These are phyloP conservation scores for Synergus gifuensis DNA, from an alignment of 2,888 invertebrate species.

Conservation along the genomic window DNA sequence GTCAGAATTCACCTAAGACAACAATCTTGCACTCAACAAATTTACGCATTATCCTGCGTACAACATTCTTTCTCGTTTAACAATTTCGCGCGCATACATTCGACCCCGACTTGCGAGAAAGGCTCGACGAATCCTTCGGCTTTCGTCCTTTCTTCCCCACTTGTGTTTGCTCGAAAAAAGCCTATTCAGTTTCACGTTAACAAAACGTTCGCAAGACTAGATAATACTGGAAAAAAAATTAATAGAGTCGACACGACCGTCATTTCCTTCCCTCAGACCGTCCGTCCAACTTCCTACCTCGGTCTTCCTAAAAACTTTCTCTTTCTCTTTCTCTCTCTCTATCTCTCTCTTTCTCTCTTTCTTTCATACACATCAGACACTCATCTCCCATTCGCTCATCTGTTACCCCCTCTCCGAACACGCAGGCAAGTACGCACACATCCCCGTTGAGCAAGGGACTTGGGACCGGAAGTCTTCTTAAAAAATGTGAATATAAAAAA, in stretches of 20 bases:
- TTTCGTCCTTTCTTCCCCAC: conserved; percentile 44
- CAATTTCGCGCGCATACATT: conserved; percentile 32
- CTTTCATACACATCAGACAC: conserved; percentile 30
- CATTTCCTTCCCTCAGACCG: conserved; percentile 48
- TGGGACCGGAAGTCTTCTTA: not conserved
- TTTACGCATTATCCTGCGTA: conserved; percentile 9
- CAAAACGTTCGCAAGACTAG: conserved; percentile 74
- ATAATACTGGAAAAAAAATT: conserved; percentile 77
- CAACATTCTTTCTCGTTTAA: conserved; percentile 10
- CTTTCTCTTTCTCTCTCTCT: conserved; percentile 29
- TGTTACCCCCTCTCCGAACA: conserved; percentile 14
- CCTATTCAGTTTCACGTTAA: conserved; percentile 60
- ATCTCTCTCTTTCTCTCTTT: not conserved
- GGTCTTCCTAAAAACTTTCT: conserved; percentile 41
- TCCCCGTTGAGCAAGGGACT: conserved; percentile 44
- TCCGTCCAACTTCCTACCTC: conserved; percentile 20
- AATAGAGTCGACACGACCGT: conserved; percentile 72
- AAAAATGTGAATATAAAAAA: not conserved
- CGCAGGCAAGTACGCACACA: conserved; percentile 47
- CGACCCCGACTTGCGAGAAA: conserved; percentile 42
- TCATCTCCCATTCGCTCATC: conserved; percentile 5
- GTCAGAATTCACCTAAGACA: conserved; percentile 20
- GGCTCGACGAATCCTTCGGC: conserved; percentile 45
- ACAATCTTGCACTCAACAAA: not conserved
- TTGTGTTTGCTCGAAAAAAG: conserved; percentile 51